phyloP scores from a whole-genome alignment of 2,113 vertebrate genomes.

The Hippocampus abdominalis region DNA sequence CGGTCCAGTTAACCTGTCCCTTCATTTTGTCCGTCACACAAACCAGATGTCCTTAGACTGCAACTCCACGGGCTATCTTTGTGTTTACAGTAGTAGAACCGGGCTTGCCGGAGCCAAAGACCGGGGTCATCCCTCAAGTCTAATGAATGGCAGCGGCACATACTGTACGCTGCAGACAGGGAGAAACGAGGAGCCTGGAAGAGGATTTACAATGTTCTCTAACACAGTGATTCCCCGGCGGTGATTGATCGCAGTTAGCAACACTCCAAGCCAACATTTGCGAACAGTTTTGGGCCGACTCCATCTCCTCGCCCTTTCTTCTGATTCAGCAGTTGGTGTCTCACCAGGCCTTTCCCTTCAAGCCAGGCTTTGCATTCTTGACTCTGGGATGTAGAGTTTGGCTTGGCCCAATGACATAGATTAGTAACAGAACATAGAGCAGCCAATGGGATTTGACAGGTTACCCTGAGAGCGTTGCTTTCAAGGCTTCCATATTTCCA shows the following conservation, averaged over 20 bases:
- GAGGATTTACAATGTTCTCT: slow-evolving; percentile 38
- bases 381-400: slow-evolving; percentile 69
- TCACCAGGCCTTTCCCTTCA: slow-evolving; percentile 57
- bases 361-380: slow-evolving; percentile 66
- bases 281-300: slow-evolving; percentile 50
- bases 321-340: slow-evolving; percentile 66
- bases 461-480: slow-evolving; percentile 65
- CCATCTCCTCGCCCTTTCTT: slow-evolving; percentile 40
- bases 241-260: slow-evolving; percentile 52
- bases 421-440: slow-evolving; percentile 70
- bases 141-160: slow-evolving; percentile 38
- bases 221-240: slow-evolving; percentile 47
- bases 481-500: slow-evolving; percentile 74
- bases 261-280: slow-evolving; percentile 52
- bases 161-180: slow-evolving; percentile 14
- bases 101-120: slow-evolving; percentile 34
- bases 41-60: slow-evolving; percentile 55
- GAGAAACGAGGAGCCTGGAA: slow-evolving; percentile 33
- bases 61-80: slow-evolving; percentile 39
- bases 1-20: slow-evolving; percentile 58
- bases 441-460: slow-evolving; percentile 73
- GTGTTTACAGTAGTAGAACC: slow-evolving; percentile 51
- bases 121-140: slow-evolving; percentile 48
- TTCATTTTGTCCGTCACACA: slow-evolving; percentile 52
- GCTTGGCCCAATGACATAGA: slow-evolving; percentile 70